phyloP scores from a whole-genome alignment of 2,888 invertebrate species.

The Mythimna albipuncta region DNA sequence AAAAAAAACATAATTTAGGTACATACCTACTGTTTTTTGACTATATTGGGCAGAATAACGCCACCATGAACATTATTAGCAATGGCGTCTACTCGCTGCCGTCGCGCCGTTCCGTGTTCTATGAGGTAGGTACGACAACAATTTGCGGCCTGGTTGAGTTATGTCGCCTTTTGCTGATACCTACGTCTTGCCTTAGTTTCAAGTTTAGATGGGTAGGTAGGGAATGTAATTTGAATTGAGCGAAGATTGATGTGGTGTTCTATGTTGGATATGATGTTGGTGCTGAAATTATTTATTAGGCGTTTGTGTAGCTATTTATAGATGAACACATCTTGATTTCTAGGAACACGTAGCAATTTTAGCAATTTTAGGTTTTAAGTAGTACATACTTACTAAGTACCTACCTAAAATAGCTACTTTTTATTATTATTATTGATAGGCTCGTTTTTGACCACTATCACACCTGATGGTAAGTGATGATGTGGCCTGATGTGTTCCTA shows the following conservation, averaged over 20 bases:
- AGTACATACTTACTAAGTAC: too few species aligned
- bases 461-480: too few species aligned
- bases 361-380: not conserved
- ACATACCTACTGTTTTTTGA: too few species aligned
- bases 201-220: constrained; percentile 36
- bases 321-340: too few species aligned
- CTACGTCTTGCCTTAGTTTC: constrained; percentile 41
- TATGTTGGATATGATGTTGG: not conserved
- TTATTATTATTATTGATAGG: too few species aligned
- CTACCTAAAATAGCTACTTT: too few species aligned
- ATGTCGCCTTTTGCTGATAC: constrained; percentile 74
- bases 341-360: not conserved
- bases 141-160: constrained; percentile 82
- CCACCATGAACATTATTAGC: not conserved
- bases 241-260: constrained; percentile 58
- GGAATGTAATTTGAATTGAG: constrained; percentile 51
- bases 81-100: not conserved
- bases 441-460: too few species aligned
- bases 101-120: not conserved
- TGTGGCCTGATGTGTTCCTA: too few species aligned
- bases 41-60: too few species aligned
- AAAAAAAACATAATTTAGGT: too few species aligned
- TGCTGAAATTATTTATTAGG: constrained; percentile 1
- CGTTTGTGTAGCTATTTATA: not conserved
- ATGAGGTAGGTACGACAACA: constrained; percentile 73